phyloP scores from a whole-genome alignment of 2,797 vertebrate genomes.

The Rallus crepitans region DNA sequence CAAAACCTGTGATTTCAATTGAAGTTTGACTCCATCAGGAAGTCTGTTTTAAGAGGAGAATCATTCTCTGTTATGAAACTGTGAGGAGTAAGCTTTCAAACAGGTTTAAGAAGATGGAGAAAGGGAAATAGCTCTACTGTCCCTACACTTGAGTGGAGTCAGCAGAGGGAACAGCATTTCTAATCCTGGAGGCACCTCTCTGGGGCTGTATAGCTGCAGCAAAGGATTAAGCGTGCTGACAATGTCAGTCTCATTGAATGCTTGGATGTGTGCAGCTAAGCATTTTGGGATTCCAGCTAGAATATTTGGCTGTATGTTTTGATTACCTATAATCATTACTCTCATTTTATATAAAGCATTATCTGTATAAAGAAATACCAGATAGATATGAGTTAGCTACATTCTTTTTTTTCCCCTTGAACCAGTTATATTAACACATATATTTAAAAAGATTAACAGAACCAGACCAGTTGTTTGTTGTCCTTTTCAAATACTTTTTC shows the following conservation, averaged over 20 bases:
- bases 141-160: not conserved
- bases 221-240: not conserved
- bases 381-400: not conserved
- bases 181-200: not conserved
- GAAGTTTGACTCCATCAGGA: not conserved
- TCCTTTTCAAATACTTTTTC: not conserved
- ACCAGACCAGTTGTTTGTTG: not conserved
- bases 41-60: not conserved
- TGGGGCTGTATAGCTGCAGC: not conserved
- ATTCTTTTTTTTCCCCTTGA: not conserved
- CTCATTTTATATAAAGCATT: not conserved
- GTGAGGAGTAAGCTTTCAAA: not conserved
- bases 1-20: not conserved
- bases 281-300: not conserved
- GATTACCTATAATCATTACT: not conserved
- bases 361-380: not conserved
- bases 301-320: not conserved
- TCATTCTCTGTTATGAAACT: not conserved
- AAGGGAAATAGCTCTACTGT: not conserved
- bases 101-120: not conserved
- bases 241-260: not conserved
- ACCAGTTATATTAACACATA: not conserved
- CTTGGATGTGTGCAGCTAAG: not conserved
- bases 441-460: not conserved
- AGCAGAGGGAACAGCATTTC: not conserved